Evolutionary conservation across 2,888 invertebrate species (phyloP), one percentile per base, ranked within the genome.

Genomic region (Chorisops tibialis): DNA sequence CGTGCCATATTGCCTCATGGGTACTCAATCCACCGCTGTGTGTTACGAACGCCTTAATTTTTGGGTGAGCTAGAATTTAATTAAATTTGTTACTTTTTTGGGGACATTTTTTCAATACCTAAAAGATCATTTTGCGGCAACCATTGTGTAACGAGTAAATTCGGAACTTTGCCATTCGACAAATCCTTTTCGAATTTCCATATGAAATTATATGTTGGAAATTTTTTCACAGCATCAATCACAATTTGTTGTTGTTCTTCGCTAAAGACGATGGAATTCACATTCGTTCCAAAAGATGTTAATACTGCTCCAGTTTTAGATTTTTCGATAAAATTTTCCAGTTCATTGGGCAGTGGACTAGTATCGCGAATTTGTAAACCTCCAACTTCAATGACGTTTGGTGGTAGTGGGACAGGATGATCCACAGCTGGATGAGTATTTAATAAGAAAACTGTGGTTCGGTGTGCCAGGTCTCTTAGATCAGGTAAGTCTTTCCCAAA

Each of bases 51-150:
- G 68, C 72, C 50, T 70, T 74, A 0, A 73, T 37, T 39, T 69
- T 69, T 1, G 70, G 61, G 56, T 70, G 66, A 21, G 70, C 75
- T 72, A 30, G 49, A 22, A 16, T n/a, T 37, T 9, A 66, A 30
- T 38, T 7, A 4, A 50, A 14, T 50, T 16, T 4, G 35, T 24
- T n/a, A 24, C 16, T 3, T n/a, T n/a, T n/a, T n/a, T n/a, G n/a
- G n/a, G n/a, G n/a, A n/a, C n/a, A n/a, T n/a, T n/a, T n/a, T n/a
- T n/a, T 4, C 5, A 37, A 48, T 68, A 81, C 81, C 77, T 16
- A 83, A 68, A 50, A 83, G 71, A 67, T 82, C 82, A 59, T 75
- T 78, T 65, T 83, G 82, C 0, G 82, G 81, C 35, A 81, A 65
- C 82, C 82, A 83, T 24, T 77, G 74, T 51, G 69, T 71, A 2